phyloP scores from a whole-genome alignment of 2,888 invertebrate genomes.

The Standfussiana lucernea region DNA sequence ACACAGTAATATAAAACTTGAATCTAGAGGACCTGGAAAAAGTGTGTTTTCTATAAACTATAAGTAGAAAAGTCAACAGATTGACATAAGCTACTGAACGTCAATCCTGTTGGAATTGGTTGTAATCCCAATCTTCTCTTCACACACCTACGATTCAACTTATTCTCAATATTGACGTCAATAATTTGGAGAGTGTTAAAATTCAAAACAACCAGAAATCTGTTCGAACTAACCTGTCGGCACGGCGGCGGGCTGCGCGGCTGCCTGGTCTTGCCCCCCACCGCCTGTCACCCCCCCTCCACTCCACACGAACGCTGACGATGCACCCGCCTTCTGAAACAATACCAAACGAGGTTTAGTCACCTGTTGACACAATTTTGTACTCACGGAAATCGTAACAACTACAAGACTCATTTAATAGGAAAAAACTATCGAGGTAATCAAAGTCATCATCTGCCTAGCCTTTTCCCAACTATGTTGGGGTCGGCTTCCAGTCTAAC shows the following conservation, averaged over 20 bases:
- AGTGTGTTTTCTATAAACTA: not conserved
- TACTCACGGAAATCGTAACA: not conserved
- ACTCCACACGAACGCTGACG: conserved; percentile 91
- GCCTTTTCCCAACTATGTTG: too few species aligned
- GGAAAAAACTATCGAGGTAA: not conserved
- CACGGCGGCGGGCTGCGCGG: conserved; percentile 91
- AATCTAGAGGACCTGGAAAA: not conserved
- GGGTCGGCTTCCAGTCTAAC: too few species aligned
- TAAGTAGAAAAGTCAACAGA: not conserved
- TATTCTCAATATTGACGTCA: not conserved
- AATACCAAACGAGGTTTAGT: conserved; percentile 71
- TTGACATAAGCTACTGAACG: not conserved
- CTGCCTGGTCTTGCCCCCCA: conserved; percentile 90
- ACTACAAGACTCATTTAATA: not conserved
- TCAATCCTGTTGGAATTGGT: not conserved
- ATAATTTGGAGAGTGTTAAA: not conserved
- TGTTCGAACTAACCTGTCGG: conserved; percentile 86
- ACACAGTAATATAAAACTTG: not conserved
- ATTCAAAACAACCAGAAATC: not conserved
- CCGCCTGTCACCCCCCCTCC: conserved; percentile 90
- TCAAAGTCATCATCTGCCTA: not conserved
- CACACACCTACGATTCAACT: not conserved
- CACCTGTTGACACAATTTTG: conserved; percentile 42
- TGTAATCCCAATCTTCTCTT: not conserved
- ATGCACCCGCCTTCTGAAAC: conserved; percentile 92